A percentile compares a stretch with the other conserved stretches of the same genome.
These are phyloP conservation scores for Diogma glabrata DNA, from an alignment of 2,888 invertebrate genomes.

Conservation along the genomic window DNA sequence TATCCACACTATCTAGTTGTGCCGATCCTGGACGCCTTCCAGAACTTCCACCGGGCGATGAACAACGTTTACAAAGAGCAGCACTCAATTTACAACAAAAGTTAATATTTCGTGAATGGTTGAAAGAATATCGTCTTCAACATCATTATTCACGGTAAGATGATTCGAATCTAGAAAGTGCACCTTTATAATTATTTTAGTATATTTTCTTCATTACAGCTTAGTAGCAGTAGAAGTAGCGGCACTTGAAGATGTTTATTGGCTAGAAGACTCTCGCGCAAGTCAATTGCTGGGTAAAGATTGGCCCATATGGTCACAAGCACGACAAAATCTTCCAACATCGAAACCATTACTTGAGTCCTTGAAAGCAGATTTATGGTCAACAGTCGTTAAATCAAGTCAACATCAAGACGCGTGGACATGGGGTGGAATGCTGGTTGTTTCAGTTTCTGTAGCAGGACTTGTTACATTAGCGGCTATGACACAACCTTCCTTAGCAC, in stretches of 20 bases:
- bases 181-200: not conserved
- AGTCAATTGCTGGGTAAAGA: conserved; percentile 68
- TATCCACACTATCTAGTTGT: conserved; percentile 71
- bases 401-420: conserved; percentile 85
- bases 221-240: conserved; percentile 69
- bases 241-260: conserved; percentile 81
- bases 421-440: conserved; percentile 86
- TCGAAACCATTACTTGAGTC: conserved; percentile 67
- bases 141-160: conserved; percentile 56
- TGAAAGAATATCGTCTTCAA: conserved; percentile 59
- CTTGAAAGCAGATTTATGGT: conserved; percentile 74
- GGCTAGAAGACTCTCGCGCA: conserved; percentile 73
- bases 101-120: conserved; percentile 75
- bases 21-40: conserved; percentile 63
- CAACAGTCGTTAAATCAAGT: conserved; percentile 71
- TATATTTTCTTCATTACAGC: conserved; percentile 33
- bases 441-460: conserved; percentile 79
- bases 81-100: conserved; percentile 72
- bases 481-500: conserved; percentile 80
- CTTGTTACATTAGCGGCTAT: conserved; percentile 81
- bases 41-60: conserved; percentile 72
- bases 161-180: not conserved
- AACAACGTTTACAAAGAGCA: conserved; percentile 69
- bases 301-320: conserved; percentile 65
- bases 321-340: conserved; percentile 69